phyloP scores from a whole-genome alignment of 1,140 invertebrate genomes.

The Elysia chlorotica region DNA sequence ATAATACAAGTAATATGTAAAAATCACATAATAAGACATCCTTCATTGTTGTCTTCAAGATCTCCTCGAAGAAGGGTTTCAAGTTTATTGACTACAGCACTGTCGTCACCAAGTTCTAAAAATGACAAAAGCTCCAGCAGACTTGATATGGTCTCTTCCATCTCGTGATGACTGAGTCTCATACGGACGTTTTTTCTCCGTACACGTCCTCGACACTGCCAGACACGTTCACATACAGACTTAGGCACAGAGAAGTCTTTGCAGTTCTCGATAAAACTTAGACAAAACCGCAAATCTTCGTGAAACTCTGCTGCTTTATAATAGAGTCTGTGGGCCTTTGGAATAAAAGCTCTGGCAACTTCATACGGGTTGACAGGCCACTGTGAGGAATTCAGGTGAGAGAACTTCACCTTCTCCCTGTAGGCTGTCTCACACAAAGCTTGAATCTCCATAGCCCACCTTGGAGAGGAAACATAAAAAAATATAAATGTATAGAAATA shows the following conservation, averaged over 20 bases:
- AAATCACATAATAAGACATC: constrained; percentile 11
- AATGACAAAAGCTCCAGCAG: constrained; percentile 19
- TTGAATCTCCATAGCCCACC: constrained; percentile 28
- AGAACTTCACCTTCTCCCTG: constrained; percentile 22
- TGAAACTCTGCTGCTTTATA: constrained; percentile 36
- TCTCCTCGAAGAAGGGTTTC: constrained; percentile 3
- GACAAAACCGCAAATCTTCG: constrained; percentile 31
- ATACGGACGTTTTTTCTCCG: constrained; percentile 23
- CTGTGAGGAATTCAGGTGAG: constrained; percentile 27
- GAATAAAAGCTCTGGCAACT: constrained; percentile 33
- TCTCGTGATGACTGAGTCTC: constrained; percentile 19
- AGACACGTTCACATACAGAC: constrained; percentile 24
- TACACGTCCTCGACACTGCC: constrained; percentile 27
- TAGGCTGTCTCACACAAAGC: constrained; percentile 24
- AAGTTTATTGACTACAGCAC: constrained; percentile 11
- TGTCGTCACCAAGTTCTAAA: constrained; percentile 12
- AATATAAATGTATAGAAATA: no score
- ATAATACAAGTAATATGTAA: no score
- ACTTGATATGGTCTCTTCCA: constrained; percentile 16
- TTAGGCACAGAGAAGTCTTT: constrained; percentile 8
- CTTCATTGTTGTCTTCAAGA: neutral
- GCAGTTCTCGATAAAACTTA: constrained; percentile 34
- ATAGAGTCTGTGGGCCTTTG: constrained; percentile 32
- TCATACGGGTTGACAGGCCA: constrained; percentile 34
- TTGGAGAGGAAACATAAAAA: no score